Evolutionary conservation across 2,113 vertebrate species (phyloP).

Genomic region (Zosterops lateralis): DNA sequence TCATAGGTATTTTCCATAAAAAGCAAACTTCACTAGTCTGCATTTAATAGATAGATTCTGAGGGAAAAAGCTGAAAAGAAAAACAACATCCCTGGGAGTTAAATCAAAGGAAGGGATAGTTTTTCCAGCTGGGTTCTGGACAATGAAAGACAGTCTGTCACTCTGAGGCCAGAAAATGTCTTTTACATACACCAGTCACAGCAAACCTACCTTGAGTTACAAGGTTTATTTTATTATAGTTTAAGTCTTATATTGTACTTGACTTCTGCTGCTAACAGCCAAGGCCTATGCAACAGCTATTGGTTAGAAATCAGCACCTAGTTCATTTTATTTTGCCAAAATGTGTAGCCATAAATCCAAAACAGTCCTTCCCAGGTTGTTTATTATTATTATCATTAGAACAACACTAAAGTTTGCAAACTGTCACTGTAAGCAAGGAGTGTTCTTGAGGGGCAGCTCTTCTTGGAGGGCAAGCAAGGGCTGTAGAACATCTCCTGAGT

Average conservation of each 20-base stretch:
- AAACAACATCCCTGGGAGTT: background rate
- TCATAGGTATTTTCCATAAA: background rate
- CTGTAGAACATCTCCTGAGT: background rate
- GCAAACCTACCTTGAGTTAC: background rate
- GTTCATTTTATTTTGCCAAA: background rate
- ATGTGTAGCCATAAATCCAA: background rate
- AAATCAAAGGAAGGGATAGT: background rate
- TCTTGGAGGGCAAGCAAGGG: background rate
- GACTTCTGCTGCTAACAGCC: background rate
- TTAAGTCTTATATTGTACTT: background rate
- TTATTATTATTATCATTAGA: background rate
- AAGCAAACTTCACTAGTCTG: background rate
- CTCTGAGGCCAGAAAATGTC: background rate
- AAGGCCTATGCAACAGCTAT: background rate
- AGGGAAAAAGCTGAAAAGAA: background rate
- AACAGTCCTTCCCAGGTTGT: background rate
- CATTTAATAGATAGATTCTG: background rate
- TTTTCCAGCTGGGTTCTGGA: background rate
- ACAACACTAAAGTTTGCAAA: background rate
- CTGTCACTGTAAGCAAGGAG: background rate
- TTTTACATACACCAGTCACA: background rate
- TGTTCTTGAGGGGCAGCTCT: background rate
- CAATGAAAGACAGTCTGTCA: background rate
- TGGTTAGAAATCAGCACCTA: background rate
- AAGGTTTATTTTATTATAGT: background rate